A percentile compares a stretch with the other conserved stretches of the same genome.
Conservation (phyloP, 2,797 vertebrate genomes). For the Sylvia borin region DNA sequence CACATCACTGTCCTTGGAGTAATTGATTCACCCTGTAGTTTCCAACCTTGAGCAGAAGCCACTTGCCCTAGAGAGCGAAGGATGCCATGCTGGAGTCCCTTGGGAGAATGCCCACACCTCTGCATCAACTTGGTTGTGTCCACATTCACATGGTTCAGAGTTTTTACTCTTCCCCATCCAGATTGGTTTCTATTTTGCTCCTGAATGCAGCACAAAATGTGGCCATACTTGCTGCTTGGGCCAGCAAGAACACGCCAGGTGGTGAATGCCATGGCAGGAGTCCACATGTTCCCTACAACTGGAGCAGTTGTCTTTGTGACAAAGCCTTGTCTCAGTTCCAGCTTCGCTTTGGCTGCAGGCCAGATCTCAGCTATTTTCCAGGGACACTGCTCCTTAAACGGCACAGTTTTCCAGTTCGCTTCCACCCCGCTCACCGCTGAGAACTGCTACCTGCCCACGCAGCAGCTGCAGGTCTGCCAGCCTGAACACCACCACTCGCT, state of each 20-base stretch:
- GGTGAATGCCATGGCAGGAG: background rate
- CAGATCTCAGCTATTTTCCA: background rate
- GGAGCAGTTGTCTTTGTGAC: background rate
- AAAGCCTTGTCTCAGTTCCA: background rate
- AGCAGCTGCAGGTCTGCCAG: background rate
- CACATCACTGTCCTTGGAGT: background rate
- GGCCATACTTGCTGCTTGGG: background rate
- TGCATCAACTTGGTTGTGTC: accelerated
- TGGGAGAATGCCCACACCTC: background rate
- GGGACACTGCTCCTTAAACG: background rate
- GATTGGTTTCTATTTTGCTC: background rate
- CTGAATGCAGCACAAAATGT: background rate
- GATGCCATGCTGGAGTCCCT: accelerated
- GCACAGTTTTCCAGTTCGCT: background rate
- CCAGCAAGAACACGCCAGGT: background rate
- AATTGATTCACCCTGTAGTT: background rate
- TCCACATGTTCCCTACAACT: background rate
- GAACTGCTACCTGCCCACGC: background rate
- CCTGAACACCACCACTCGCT: background rate
- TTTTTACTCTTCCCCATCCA: background rate
- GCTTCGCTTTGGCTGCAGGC: background rate
- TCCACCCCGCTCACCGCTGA: background rate
- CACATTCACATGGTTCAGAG: background rate
- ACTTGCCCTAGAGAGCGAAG: background rate
- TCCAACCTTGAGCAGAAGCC: background rate